Percentiles rank a stretch among this genome's conserved stretches.
Evolutionary conservation across 2,888 invertebrate species (phyloP).

Genomic region (Torymus texanus): DNA sequence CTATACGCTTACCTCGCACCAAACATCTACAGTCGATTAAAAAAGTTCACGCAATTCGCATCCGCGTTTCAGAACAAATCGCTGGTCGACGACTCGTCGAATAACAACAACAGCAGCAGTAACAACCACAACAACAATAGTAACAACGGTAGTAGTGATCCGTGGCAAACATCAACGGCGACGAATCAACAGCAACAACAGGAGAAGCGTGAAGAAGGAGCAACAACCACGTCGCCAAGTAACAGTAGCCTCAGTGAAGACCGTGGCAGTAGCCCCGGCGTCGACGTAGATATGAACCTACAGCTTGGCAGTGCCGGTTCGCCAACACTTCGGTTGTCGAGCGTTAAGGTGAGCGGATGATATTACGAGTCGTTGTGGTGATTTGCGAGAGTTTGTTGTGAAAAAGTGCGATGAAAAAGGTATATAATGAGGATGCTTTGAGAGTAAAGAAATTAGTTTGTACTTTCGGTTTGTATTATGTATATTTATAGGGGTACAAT

Average conservation of each 20-base stretch:
- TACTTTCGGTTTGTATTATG: no score
- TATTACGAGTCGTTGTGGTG: no score
- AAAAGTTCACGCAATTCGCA: no score
- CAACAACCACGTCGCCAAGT: constrained; percentile 19
- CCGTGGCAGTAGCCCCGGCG: neutral
- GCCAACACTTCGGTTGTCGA: constrained; percentile 76
- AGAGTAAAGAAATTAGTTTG: no score
- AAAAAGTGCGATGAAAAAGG: no score
- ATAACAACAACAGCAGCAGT: constrained; percentile 40
- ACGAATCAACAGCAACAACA: constrained; percentile 1
- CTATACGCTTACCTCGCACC: no score
- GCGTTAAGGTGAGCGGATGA: constrained; percentile 71
- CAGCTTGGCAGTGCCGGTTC: constrained; percentile 75
- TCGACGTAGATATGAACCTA: constrained; percentile 76
- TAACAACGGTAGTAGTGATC: neutral
- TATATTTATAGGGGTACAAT: no score
- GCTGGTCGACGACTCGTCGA: constrained; percentile 24
- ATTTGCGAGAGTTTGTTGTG: no score
- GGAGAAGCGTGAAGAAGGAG: neutral
- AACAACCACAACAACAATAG: neutral
- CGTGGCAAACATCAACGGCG: neutral
- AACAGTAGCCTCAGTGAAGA: constrained; percentile 24
- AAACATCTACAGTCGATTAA: no score
- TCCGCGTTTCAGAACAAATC: constrained; percentile 36
- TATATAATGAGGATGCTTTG: no score